Evolutionary conservation across 2,888 invertebrate species (phyloP), one percentile per base, ranked within the genome.

Genomic region (Perdita meconis): DNA sequence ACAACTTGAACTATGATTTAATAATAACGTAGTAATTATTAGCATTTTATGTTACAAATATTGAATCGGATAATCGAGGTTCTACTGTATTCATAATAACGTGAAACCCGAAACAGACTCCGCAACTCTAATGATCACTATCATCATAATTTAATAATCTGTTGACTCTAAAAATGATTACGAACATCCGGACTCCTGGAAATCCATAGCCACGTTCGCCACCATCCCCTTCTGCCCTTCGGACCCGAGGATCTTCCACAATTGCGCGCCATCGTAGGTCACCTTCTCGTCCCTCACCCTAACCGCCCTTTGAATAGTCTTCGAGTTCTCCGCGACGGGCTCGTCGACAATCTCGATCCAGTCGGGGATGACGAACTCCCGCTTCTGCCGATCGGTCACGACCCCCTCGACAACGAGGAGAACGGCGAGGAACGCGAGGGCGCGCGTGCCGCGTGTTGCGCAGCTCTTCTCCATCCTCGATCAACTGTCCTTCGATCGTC

Each of bases 261-360:
- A 92, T 92, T 97, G 97, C 19, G 96, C 95, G 1, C 97, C 97
- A 59, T 95, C 94, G 90, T 97, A 97, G 61, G 95, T 94, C 51
- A 96, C 93, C 63, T 82, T 82, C 36, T 89, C 89, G 60, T 92
- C 91, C 13, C 91, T 89, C 51, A 91, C 90, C 38, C 56, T 53
- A 10, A 69, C 70, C 4, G 79, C 79, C 10, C 79, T 70, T 5
- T 63, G 64, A 0, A 78, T 55, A 8, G 67, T 56, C 40, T 64
- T 56, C 26, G 72, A 65, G n/a, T 77, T 72, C 34, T 74, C 74
- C 0, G 72, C 63, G 6, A 44, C 34, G 0, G 73, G 69, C 8
- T 85, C 88, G 24, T 83, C 82, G 4, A 88, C 64, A 55, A 78
- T 80, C 50, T 82, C 67, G 44, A 71, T 66, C 71, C 64, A 70